phyloP scores from a whole-genome alignment of 1,140 invertebrate genomes.

The Drosophila dunni region DNA sequence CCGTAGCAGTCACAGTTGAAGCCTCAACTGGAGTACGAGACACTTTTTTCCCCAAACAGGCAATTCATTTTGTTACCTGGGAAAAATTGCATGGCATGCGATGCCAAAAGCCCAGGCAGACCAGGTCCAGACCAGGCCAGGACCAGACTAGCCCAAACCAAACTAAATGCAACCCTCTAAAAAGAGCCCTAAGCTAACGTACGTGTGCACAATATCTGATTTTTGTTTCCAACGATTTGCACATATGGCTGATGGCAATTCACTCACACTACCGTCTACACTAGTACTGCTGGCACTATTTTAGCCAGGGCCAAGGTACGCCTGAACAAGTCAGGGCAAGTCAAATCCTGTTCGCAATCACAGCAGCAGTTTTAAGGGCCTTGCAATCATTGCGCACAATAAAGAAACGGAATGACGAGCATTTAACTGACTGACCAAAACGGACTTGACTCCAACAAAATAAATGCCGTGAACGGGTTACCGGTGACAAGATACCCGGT shows the following conservation, averaged over 20 bases:
- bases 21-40: conserved; percentile 15
- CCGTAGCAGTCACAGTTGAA: conserved; percentile 5
- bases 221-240: conserved; percentile 81
- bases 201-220: conserved; percentile 82
- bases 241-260: conserved; percentile 51
- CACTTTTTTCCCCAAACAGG: conserved; percentile 52
- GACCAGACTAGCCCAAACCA: too few relatives aligned
- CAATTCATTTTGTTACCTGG: conserved; percentile 82
- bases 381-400: conserved; percentile 78
- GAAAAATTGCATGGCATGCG: conserved; percentile 75
- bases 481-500: too few relatives aligned
- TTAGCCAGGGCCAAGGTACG: conserved; percentile 11
- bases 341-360: conserved; percentile 69
- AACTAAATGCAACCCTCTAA: too few relatives aligned
- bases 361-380: conserved; percentile 67
- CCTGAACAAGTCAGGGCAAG: conserved; percentile 54
- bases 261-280: neutral
- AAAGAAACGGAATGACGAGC: conserved; percentile 80
- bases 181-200: conserved; percentile 61
- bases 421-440: conserved; percentile 73
- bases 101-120: conserved; percentile 55
- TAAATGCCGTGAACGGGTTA: too few relatives aligned
- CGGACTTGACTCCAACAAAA: conserved; percentile 41
- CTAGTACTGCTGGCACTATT: conserved; percentile 1
- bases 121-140: conserved; percentile 4